These are phyloP conservation scores for Thymelicus acteon DNA, from an alignment of 2,888 invertebrate species.

Conservation along the genomic window DNA sequence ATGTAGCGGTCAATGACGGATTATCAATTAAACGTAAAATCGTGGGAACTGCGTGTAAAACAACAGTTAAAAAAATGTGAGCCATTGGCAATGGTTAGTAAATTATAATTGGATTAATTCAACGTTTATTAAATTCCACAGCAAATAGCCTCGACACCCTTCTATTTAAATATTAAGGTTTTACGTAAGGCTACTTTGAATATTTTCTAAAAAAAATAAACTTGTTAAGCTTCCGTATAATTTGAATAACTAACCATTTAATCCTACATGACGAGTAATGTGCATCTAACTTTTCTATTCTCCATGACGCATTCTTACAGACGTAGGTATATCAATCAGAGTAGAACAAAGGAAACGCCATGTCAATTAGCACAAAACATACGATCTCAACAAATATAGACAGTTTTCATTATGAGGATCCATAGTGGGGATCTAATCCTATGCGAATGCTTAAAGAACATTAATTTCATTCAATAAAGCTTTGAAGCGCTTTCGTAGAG, in stretches of 20 bases:
- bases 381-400: neutral
- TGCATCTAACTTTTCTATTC: neutral
- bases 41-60: constrained; percentile 34
- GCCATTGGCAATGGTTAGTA: constrained; percentile 18
- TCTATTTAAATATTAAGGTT: neutral
- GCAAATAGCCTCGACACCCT: neutral
- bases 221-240: too few relatives aligned
- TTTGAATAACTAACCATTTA: too few relatives aligned
- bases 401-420: too few relatives aligned
- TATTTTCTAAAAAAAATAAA: too few relatives aligned
- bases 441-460: too few relatives aligned
- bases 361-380: constrained; percentile 22
- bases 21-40: constrained; percentile 34
- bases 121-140: constrained; percentile 10
- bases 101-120: constrained; percentile 31
- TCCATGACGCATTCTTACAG: constrained; percentile 14
- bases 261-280: neutral
- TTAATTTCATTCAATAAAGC: too few relatives aligned
- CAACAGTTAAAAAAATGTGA: constrained; percentile 24
- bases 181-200: too few relatives aligned
- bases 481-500: too few relatives aligned
- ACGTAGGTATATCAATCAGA: constrained; percentile 29
- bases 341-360: constrained; percentile 30
- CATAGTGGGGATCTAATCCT: too few relatives aligned
- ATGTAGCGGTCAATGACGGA: constrained; percentile 33